Base-by-base conservation (phyloP, 1,140 invertebrate species). In the Arctopsyche grandis region DNA sequence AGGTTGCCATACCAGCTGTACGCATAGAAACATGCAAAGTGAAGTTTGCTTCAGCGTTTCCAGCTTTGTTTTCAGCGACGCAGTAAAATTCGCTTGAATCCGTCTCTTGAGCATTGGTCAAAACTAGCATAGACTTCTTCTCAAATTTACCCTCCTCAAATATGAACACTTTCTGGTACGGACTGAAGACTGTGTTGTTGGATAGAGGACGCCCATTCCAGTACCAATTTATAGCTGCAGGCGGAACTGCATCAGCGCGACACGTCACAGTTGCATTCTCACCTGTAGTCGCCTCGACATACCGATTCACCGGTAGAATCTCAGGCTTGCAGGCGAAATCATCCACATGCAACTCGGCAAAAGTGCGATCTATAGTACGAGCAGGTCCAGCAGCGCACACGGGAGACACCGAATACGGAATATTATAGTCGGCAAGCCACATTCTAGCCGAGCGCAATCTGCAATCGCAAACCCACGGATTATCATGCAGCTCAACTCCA, bases 401-500 rank as follows among this genome's bases (percentile, higher is more conserved):
- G 0, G 96, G 96, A 0, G 93, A 89, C 21, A 95, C 90, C 0
- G 93, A 90, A 71, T 93, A 93, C 5, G 96, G 94, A 24, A 97
- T 91, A 83, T 97, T 97, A 81, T 94, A 92, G 79, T 93, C 91
- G 5, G 92, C 91, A 38, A 98, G 86, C 96, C 96, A 97, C 80
- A 93, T 89, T 84, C 96, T 96, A 75, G 95, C 91, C 75, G 94
- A 92, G 21, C 95, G 88, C 73, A 97, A 85, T 19, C 94, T 91
- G 85, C 96, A 98, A 84, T 98, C 95, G 84, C 96, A 98, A 38
- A 92, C 90, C 96, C 96, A 97, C 0, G 94, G 95, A 88, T 98
- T 98, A 75, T 96, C 94, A 81, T 97, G 95, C 48, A 98, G 86
- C 84, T 96, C 94, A 75, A 97, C 93, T 46, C 93, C 94, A 83